Evolutionary conservation across 2,797 vertebrate genomes (phyloP), one percentile per base, ranked within the genome.

Genomic region (Myioborus melanocephalus): DNA sequence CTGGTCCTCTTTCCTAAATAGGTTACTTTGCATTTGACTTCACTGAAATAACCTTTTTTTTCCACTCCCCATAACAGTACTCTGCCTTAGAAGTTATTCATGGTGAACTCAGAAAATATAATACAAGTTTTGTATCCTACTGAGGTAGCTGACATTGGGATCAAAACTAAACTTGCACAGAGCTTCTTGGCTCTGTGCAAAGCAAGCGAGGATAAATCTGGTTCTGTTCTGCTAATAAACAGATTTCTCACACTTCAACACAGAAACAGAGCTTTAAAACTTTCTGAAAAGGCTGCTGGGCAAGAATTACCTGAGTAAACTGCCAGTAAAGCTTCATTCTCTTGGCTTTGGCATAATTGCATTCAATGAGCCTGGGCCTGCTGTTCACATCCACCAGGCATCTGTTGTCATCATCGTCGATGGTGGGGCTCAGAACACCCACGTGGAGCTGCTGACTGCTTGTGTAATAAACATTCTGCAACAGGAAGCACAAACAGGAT

Each of bases 251-350:
- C 37, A 12, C n/a, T 88, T 88, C 8, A 8, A 61, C 68, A 80
- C 3, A 53, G 59, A 88, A 82, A 91, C 19, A 93, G 32, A 84
- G 52, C 37, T 80, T 91, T 70, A 56, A 56, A 90, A 87, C 76
- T 71, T 96, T 60, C 83, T 77, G 64, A 68, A 89, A 93, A 19
- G 37, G 76, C 76, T 83, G 78, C 82, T 59, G 83, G 77, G 80
- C 66, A 90, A 93, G 81, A 80, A 60, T 97, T 97, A 99, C 99
- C 99, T 99, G 99, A 98, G 98, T 98, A 97, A 99, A 99, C 90
- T 99, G 98, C 99, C 99, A 99, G 97, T 99, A 98, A 73, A 99
- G 98, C 97, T 99, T 99, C 99, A 99, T 99, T 96, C 99, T 98
- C 97, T 99, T 99, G 96, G 99, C 98, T 95, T 98, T 97, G 92